Conservation (phyloP, 1,140 invertebrate genomes). For the Linepithema humile region DNA sequence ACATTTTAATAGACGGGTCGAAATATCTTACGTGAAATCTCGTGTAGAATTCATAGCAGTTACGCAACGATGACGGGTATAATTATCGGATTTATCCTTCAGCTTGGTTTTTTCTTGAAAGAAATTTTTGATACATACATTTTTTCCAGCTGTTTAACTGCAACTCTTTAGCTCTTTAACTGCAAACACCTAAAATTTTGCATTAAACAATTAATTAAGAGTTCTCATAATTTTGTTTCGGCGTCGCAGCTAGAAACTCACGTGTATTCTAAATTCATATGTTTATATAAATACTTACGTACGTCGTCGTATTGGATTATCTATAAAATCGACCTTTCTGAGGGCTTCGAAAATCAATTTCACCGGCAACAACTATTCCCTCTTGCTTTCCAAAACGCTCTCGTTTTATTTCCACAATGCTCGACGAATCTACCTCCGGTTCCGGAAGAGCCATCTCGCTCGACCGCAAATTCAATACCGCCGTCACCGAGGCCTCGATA, state of each 20-base stretch:
- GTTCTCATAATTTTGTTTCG: too few relatives aligned
- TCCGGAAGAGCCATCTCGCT: conserved; percentile 41
- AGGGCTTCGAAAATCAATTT: conserved; percentile 43
- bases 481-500: conserved; percentile 33
- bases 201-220: not conserved
- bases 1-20: conserved; percentile 2
- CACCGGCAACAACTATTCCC: not conserved
- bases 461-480: conserved; percentile 50
- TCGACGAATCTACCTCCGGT: not conserved
- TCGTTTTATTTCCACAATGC: conserved; percentile 62
- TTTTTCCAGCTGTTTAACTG: not conserved
- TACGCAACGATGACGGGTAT: not conserved
- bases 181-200: not conserved
- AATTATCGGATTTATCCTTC: not conserved
- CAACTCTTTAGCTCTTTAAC: not conserved
- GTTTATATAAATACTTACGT: too few relatives aligned
- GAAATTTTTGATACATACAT: too few relatives aligned
- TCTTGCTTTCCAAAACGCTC: conserved; percentile 13
- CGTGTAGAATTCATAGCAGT: not conserved
- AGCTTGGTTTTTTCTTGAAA: not conserved
- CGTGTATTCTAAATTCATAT: too few relatives aligned
- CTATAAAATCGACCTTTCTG: conserved; percentile 9
- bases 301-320: too few relatives aligned
- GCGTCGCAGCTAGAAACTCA: too few relatives aligned
- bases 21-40: conserved; percentile 1